phyloP scores from a whole-genome alignment of 2,113 vertebrate genomes.

The Cyprinodon brontotheroides region DNA sequence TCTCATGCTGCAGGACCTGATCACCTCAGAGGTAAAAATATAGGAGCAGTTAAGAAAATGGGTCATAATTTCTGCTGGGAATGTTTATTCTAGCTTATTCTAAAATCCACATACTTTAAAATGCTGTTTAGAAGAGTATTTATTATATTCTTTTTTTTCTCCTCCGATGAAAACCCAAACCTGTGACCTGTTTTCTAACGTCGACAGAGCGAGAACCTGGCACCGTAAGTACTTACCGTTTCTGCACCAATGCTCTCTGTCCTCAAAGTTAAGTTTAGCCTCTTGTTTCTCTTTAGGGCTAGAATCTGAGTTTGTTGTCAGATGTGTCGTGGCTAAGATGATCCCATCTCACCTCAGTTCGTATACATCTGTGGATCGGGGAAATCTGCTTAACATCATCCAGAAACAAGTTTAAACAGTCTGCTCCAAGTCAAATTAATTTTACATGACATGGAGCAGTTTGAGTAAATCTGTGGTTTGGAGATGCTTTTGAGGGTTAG shows the following conservation, averaged over 20 bases:
- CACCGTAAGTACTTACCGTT: conserved; percentile 89
- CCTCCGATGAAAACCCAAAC: conserved; percentile 74
- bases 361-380: background rate
- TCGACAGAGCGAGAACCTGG: conserved; percentile 92
- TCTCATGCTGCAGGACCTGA: conserved; percentile 81
- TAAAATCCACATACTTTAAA: background rate
- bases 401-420: conserved; percentile 5
- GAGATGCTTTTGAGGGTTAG: background rate
- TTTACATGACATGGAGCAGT: conserved; percentile 4
- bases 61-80: background rate
- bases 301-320: conserved; percentile 25
- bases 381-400: conserved; percentile 1
- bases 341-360: background rate
- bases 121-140: conserved; percentile 13
- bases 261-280: conserved; percentile 19
- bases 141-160: conserved; percentile 39
- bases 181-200: conserved; percentile 86
- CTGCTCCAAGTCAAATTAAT: conserved; percentile 11
- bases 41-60: background rate
- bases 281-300: conserved; percentile 17
- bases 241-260: conserved; percentile 46
- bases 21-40: conserved; percentile 93
- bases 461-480: conserved; percentile 24
- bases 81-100: background rate
- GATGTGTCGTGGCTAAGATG: conserved; percentile 27